Evolutionary conservation across 2,888 invertebrate genomes (phyloP), one percentile per base, ranked within the genome.

Genomic region (Leucoma salicis): DNA sequence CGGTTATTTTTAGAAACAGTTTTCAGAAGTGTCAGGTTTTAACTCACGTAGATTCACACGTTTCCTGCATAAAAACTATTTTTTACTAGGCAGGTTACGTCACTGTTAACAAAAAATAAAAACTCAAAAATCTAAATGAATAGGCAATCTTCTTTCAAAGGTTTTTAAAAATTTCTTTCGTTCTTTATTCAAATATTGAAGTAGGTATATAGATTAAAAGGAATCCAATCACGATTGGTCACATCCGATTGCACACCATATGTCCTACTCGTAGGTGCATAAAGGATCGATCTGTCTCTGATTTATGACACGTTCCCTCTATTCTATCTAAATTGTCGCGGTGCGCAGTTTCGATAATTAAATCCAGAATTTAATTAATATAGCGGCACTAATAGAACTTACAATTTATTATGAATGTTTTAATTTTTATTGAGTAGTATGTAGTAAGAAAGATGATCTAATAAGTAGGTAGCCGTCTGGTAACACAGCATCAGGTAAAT

Each of bases 301-400:
- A 83, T 82, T 83, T 81, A 82, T 74, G 65, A 46, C 50, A 65
- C 66, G 65, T 59, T 52, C 35, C 46, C 52, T 58, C 51, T 55
- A 61, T 63, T 59, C 59, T 65, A 64, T 59, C 70, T 67, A 66
- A 73, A 73, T 72, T 71, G 63, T 56, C 66, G 67, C 63, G 68
- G 74, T 70, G 67, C 68, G 78, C 79, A 72, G 71, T 71, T 73
- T 67, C 69, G 68, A 70, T 81, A 80, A 86, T 86, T 85, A 82
- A 83, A 82, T 79, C 68, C 74, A 70, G 66, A 72, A 75, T 71
- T n/a, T 78, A 79, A 79, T 78, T 81, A 76, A 76, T 81, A 71
- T 77, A 63, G 70, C 74, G 72, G 74, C 73, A 76, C 78, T 75
- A 76, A 78, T 77, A 66, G 69, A 66, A 68, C 69, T 74, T 74